A percentile compares a stretch with the other conserved stretches of the same genome.
Conservation (phyloP, 2,113 vertebrate genomes). For the Vidua macroura region DNA sequence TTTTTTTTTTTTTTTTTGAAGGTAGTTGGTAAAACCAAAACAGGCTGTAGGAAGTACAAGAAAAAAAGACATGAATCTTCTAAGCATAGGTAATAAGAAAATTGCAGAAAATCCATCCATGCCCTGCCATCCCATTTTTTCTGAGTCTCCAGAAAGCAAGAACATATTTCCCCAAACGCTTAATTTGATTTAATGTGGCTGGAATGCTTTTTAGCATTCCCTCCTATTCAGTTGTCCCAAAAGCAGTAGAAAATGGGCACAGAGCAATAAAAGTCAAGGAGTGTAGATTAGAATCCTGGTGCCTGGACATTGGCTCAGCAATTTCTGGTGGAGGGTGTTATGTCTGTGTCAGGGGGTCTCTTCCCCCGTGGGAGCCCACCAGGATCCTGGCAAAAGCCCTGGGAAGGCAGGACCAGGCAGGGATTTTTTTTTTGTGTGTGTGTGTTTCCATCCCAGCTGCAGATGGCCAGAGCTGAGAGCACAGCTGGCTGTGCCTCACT, state of each 20-base stretch:
- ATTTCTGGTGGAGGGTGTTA: not conserved
- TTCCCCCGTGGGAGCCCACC: not conserved
- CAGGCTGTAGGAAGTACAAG: not conserved
- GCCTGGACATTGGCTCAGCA: not conserved
- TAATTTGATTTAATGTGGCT: not conserved
- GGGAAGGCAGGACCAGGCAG: not conserved
- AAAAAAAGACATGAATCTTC: not conserved
- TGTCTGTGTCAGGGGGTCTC: not conserved
- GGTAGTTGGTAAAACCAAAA: not conserved
- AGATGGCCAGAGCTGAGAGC: not conserved
- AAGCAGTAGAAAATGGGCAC: not conserved
- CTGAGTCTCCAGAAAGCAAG: not conserved
- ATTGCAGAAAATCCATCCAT: not conserved
- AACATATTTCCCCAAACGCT: not conserved
- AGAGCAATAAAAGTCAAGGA: not conserved
- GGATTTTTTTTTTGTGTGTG: not conserved
- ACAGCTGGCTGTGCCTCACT: not conserved
- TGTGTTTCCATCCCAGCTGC: not conserved
- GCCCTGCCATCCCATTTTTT: not conserved
- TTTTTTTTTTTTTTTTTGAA: not conserved
- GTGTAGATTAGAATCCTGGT: not conserved
- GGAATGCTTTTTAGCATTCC: not conserved
- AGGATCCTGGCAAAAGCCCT: not conserved
- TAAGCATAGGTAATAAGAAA: not conserved
- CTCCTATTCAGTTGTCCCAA: not conserved